Base-by-base conservation (phyloP, 2,797 vertebrate genomes). In the Falco novaeseelandiae region DNA sequence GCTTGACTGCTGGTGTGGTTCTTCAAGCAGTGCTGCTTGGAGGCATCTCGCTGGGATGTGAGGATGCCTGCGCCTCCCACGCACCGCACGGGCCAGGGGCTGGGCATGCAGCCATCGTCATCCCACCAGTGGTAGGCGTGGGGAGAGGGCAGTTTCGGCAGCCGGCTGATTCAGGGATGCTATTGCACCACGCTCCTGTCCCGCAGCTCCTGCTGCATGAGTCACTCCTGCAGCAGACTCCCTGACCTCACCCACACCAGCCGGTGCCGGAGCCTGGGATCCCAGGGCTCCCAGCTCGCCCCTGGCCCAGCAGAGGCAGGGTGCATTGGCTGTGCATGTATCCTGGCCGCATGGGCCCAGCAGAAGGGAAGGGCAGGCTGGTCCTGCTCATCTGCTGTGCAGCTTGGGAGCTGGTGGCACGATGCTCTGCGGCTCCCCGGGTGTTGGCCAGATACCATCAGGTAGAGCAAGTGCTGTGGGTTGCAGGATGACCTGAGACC, bases 321-420 rank as follows among this genome's bases (percentile, higher is more conserved):
- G 23, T 9, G 3, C 9, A 0, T 0, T 0, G 14, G 4, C 15
- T 20, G 9, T 36, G 38, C 26, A 0, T 0, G 0, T 1, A 1
- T 2, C n/a, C 54, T 4, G 32, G 32, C 19, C 20, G 14, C 36
- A 25, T 2, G n/a, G 6, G 22, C 5, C 11, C 9, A 9, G 26
- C 6, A 15, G 38, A 5, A 70, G 52, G 73, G 83, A 17, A 38
- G 62, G 44, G 59, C 29, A 6, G 69, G 34, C 23, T 10, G 55
- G 20, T 48, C 17, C 73, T 3, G 65, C 51, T 52, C 2, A 0
- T 18, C n/a, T 16, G 27, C 58, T 0, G 7, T 0, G 2, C 13
- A 6, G 1, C 11, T 8, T 1, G 23, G 40, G 83, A 14, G 70
- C 61, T 3, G 77, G 18, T 1, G 3, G 30, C 0, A 0, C 4